Base-by-base conservation (phyloP, 2,888 invertebrate species). In the Siphonodentalium dalli region DNA sequence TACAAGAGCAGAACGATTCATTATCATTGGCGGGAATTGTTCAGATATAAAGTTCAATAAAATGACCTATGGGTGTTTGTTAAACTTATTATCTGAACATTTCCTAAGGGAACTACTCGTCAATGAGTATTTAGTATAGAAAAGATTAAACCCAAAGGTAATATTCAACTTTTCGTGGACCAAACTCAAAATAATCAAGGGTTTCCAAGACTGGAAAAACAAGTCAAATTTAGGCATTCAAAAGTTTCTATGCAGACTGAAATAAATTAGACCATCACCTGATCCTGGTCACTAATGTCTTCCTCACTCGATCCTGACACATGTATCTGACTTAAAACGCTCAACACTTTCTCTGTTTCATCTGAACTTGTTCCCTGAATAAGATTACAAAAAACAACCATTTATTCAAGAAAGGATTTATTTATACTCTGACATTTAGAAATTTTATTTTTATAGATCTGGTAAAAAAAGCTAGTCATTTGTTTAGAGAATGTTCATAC, bases 201-300 rank as follows among this genome's bases (percentile, higher is more conserved):
- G n/a, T 34, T 34, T 6, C 34, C 9, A 6, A 34, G 15, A 6
- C n/a, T 6, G n/a, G 9, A 6, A 34, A 4, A 4, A 34, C 3
- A 34, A 34, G 5, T 6, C 4, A 18, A 34, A 18, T 9, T 6
- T 34, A 18, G 9, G n/a, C 20, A 34, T 34, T 6, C n/a, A 34
- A 34, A 9, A n/a, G n/a, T n/a, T n/a, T n/a, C n/a, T 34, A 34
- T 34, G n/a, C 34, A 34, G 9, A 18, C n/a, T 34, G 4, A 34
- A 6, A 18, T n/a, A 20, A n/a, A 9, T 34, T 34, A 34, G 4
- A n/a, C 5, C 8, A 33, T 7, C 39, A 75, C 75, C 71, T 78
- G 75, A 44, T 78, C 79, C 55, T 77, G 75, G 56, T 78, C 79
- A 62, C 73, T 72, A 58, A 79, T 79, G 61, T 80, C 79, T 58